These are phyloP conservation scores for Mellilla xanthometata DNA, from an alignment of 2,888 invertebrate species.

Conservation along the genomic window DNA sequence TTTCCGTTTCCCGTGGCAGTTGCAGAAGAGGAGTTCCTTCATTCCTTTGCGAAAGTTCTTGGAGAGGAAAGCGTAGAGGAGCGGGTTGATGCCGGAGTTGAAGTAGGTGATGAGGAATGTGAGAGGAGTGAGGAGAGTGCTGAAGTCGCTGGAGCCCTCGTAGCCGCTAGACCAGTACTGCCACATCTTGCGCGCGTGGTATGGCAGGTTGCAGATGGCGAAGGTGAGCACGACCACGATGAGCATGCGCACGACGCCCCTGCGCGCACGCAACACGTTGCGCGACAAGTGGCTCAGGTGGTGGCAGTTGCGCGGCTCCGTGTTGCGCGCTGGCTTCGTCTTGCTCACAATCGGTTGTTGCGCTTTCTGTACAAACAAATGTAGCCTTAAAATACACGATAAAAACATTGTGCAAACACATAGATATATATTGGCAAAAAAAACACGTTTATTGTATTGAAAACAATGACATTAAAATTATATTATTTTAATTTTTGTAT, in stretches of 20 bases:
- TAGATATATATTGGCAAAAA: no score
- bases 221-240: conserved; percentile 94
- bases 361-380: conserved; percentile 35
- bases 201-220: conserved; percentile 94
- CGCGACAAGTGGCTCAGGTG: conserved; percentile 88
- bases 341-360: conserved; percentile 42
- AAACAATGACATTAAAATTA: no score
- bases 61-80: conserved; percentile 93
- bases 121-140: conserved; percentile 90
- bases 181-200: conserved; percentile 94
- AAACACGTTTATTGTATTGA: no score
- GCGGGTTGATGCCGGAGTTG: conserved; percentile 95
- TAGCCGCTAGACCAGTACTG: conserved; percentile 90
- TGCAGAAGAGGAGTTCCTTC: conserved; percentile 89
- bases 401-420: no score
- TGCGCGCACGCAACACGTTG: conserved; percentile 89
- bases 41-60: conserved; percentile 93
- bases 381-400: not conserved
- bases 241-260: conserved; percentile 94
- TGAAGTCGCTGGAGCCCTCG: conserved; percentile 88
- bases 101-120: conserved; percentile 94
- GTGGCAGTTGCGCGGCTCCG: conserved; percentile 78
- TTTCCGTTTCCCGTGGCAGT: conserved; percentile 63
- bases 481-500: no score
- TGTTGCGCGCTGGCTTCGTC: conserved; percentile 58